Evolutionary conservation across 2,888 invertebrate genomes (phyloP).

Genomic region (Phragmatobia fuliginosa): DNA sequence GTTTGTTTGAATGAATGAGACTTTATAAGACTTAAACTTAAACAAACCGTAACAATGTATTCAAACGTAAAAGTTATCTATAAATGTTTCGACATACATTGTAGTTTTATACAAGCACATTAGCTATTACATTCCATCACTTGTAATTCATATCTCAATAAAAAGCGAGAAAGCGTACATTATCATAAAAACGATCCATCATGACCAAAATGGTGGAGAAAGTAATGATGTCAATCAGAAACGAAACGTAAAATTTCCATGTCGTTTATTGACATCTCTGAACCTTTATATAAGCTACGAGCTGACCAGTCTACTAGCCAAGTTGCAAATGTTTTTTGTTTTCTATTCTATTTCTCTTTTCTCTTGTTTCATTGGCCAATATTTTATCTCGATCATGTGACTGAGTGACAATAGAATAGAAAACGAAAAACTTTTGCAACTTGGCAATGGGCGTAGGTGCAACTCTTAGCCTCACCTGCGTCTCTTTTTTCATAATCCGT

Average conservation of each 20-base stretch:
- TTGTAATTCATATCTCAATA: slow-evolving; percentile 10
- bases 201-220: slow-evolving; percentile 14
- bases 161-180: slow-evolving; percentile 13
- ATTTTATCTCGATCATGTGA: too few species aligned
- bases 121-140: slow-evolving; percentile 2
- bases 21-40: too few species aligned
- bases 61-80: not conserved
- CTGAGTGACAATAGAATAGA: too few species aligned
- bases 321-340: too few species aligned
- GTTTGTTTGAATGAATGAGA: not conserved
- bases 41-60: not conserved
- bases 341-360: too few species aligned
- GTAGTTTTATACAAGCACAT: not conserved
- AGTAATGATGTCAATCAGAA: slow-evolving; percentile 13
- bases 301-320: too few species aligned
- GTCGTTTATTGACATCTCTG: slow-evolving; percentile 8
- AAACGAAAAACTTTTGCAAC: too few species aligned
- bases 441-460: too few species aligned
- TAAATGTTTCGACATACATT: not conserved
- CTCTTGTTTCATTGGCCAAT: too few species aligned
- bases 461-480: too few species aligned
- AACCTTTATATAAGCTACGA: not conserved
- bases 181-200: slow-evolving; percentile 9
- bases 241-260: slow-evolving; percentile 8
- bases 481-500: too few species aligned